Evolutionary conservation across 2,888 invertebrate genomes (phyloP).

Genomic region (Sinentomon sp.): DNA sequence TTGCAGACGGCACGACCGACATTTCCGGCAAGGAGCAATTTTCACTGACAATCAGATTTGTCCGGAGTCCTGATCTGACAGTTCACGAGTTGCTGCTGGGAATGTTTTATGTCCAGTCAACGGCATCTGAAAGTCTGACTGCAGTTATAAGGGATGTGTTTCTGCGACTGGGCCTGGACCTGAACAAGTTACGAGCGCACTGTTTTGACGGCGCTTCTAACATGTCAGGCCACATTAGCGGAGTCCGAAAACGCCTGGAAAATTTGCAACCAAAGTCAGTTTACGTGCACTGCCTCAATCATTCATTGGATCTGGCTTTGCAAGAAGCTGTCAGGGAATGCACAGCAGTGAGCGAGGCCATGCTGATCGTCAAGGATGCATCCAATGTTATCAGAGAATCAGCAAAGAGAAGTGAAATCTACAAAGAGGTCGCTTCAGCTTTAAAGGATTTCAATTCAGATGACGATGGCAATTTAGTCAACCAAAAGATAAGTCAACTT

Average conservation of each 20-base stretch:
- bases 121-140: too few relatives aligned
- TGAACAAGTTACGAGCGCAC: slow-evolving; percentile 6
- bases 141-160: too few relatives aligned
- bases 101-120: too few relatives aligned
- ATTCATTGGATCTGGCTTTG: slow-evolving; percentile 6
- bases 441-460: too few relatives aligned
- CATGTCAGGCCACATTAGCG: slow-evolving; percentile 7
- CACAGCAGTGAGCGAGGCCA: slow-evolving; percentile 1
- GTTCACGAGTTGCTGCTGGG: neutral
- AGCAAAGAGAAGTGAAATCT: too few relatives aligned
- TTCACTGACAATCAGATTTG: slow-evolving; percentile 5
- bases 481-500: too few relatives aligned
- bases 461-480: too few relatives aligned
- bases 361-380: slow-evolving; percentile 4
- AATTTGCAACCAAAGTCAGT: slow-evolving; percentile 5
- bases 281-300: too few relatives aligned
- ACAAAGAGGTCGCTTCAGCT: too few relatives aligned
- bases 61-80: neutral
- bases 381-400: too few relatives aligned
- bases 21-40: slow-evolving; percentile 9
- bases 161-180: neutral
- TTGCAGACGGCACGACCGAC: slow-evolving; percentile 11
- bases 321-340: slow-evolving; percentile 7
- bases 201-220: slow-evolving; percentile 7
- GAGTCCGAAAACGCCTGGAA: slow-evolving; percentile 4